Evolutionary conservation across 1,140 invertebrate genomes (phyloP).

Genomic region (Penaeus chinensis): DNA sequence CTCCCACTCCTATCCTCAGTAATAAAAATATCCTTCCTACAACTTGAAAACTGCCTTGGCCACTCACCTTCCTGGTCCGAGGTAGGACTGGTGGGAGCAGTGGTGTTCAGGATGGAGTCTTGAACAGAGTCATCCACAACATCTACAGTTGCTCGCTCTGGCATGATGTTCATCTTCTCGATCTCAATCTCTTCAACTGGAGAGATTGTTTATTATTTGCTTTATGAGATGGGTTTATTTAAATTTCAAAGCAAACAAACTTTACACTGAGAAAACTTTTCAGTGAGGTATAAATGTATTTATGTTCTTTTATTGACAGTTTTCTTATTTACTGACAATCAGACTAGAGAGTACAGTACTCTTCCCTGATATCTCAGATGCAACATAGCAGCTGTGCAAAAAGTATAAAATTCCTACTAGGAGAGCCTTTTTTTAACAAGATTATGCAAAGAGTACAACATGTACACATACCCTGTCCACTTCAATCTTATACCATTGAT

Average conservation of each 20-base stretch:
- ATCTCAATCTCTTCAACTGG: conserved; percentile 64
- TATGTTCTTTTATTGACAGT: too few species aligned
- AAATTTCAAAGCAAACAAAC: not conserved
- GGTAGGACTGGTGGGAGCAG: conserved; percentile 58
- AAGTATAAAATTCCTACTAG: too few species aligned
- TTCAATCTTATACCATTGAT: too few species aligned
- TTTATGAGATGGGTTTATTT: not conserved
- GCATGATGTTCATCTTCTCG: conserved; percentile 62
- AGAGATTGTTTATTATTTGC: not conserved
- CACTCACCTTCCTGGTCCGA: conserved; percentile 62
- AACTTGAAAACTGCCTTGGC: not conserved
- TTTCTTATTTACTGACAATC: too few species aligned
- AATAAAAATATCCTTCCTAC: not conserved
- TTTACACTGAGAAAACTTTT: not conserved
- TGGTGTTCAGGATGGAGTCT: conserved; percentile 37
- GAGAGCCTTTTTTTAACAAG: too few species aligned
- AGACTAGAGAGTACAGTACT: too few species aligned
- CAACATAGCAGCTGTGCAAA: too few species aligned
- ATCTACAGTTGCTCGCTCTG: conserved; percentile 58
- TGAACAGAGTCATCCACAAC: conserved; percentile 60
- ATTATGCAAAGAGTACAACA: too few species aligned
- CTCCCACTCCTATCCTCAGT: too few species aligned
- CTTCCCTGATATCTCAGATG: too few species aligned
- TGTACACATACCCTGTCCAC: too few species aligned
- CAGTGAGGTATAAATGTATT: too few species aligned